Evolutionary conservation across 2,797 vertebrate species (phyloP), one percentile per base, ranked within the genome.

Genomic region (Toxotes lorentzi): DNA sequence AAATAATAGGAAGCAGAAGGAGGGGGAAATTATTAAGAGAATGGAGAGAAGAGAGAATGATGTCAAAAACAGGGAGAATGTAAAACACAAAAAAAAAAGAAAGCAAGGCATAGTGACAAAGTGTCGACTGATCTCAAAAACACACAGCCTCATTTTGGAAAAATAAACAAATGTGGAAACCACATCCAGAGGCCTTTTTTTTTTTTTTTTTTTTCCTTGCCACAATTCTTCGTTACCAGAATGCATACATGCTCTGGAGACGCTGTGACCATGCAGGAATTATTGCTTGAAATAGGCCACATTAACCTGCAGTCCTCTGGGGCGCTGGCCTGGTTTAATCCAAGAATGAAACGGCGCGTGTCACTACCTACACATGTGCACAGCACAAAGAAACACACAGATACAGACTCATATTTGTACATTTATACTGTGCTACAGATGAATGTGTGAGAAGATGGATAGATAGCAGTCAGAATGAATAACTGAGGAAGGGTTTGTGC

Each of bases 281-380:
- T 91, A 93, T 92, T 51, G 67, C 84, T 90, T 87, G 78, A 93
- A 94, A 94, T 94, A 94, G 91, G 90, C 82, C 87, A 83, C 89
- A 92, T 94, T 94, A 94, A 94, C 94, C 94, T 93, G 90, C 80
- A 87, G 91, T 91, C 86, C 92, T 93, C 93, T 79, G 76, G 89
- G 91, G 91, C 79, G 30, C 78, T 91, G 92, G 86, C 92, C 92
- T 91, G 90, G 86, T 92, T 94, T 92, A 86, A 93, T 91, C 83
- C 79, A 74, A 81, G 87, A 91, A 87, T 56, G 78, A 90, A 80
- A 79, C 70, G 51, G 61, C 54, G 70, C 48, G n/a, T 34, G 27
- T 48, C 63, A 56, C 82, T 72, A 81, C 78, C 78, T 72, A 47
- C 83, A 89, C 86, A 88, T 76, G 73, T 40, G 61, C 74, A 83